Percentiles rank a stretch among this genome's conserved stretches.
Evolutionary conservation across 1,140 invertebrate genomes (phyloP).

Genomic region (Matsumurasca onukii): DNA sequence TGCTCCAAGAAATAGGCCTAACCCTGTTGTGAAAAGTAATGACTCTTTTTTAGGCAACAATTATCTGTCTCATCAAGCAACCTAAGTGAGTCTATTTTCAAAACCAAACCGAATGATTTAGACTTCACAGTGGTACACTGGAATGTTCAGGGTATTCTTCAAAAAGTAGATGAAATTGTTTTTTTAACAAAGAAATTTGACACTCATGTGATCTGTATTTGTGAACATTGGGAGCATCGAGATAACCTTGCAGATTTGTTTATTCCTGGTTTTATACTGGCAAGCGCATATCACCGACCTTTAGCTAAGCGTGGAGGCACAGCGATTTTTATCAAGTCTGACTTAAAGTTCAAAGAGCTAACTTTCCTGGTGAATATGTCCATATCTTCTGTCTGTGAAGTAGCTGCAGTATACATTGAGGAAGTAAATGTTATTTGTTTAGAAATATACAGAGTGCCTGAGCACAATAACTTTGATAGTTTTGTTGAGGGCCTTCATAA

Average conservation of each 20-base stretch:
- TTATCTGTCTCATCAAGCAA: background rate
- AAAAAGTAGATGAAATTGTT: background rate
- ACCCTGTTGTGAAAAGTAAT: background rate
- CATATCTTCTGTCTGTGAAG: slow-evolving; percentile 9
- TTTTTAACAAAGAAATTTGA: background rate
- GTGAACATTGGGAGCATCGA: slow-evolving; percentile 3
- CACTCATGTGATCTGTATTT: background rate
- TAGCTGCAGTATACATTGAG: slow-evolving; percentile 10
- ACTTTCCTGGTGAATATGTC: background rate
- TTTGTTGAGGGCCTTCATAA: background rate
- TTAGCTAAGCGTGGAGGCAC: background rate
- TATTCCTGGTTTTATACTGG: slow-evolving; percentile 12
- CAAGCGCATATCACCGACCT: background rate
- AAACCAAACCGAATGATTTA: background rate
- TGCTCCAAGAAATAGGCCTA: background rate
- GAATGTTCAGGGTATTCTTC: slow-evolving; percentile 8
- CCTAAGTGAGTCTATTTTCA: background rate
- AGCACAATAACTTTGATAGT: background rate
- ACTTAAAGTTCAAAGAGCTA: background rate
- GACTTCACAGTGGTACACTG: slow-evolving; percentile 1
- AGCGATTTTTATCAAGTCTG: background rate
- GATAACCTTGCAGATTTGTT: background rate
- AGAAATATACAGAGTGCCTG: slow-evolving; percentile 16
- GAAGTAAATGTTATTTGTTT: slow-evolving; percentile 11
- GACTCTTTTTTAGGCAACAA: background rate